Evolutionary conservation across 2,797 vertebrate species (phyloP), one percentile per base, ranked within the genome.

Genomic region (Iguana delicatissima): DNA sequence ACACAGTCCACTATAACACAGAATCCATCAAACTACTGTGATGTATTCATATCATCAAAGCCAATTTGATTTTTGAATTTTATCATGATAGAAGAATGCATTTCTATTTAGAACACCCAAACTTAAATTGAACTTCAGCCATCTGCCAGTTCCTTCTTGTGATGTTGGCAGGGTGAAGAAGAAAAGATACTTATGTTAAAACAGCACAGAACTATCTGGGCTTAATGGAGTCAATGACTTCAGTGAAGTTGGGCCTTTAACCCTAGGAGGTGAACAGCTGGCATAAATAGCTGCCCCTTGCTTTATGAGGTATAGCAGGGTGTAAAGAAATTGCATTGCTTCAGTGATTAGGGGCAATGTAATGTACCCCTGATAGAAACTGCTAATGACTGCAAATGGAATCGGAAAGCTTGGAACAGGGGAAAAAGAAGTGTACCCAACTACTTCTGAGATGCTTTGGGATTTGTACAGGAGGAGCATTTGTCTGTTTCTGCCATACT

Each of bases 271-370:
- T 50, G n/a, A 89, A 62, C 42, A 76, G 22, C 38, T 76, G 57
- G 55, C 42, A 52, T 64, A 89, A 83, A 67, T 89, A 29, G 46
- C n/a, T 79, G 24, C 74, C 73, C 42, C 35, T 1, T 80, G 74
- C 59, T 85, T 89, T 85, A 85, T 89, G 88, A 29, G 14, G 16
- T 79, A 32, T 77, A 84, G 55, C 24, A 16, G 10, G 18, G 32
- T 84, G 52, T 77, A 55, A 84, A 76, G 32, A 57, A 72, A 72
- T 13, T 72, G 83, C 46, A 85, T 46, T 38, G 35, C 62, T 85
- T 22, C 52, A 89, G 62, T 72, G 62, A 85, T 85, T 22, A 50
- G 67, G 35, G n/a, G 64, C 50, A 52, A 35, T 20, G 4, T 55
- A 79, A 72, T 62, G 26, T 13, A 57, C 82, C 74, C 57, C 80